Evolutionary conservation across 2,797 vertebrate species (phyloP), one percentile per base, ranked within the genome.

Genomic region (Todus mexicanus): DNA sequence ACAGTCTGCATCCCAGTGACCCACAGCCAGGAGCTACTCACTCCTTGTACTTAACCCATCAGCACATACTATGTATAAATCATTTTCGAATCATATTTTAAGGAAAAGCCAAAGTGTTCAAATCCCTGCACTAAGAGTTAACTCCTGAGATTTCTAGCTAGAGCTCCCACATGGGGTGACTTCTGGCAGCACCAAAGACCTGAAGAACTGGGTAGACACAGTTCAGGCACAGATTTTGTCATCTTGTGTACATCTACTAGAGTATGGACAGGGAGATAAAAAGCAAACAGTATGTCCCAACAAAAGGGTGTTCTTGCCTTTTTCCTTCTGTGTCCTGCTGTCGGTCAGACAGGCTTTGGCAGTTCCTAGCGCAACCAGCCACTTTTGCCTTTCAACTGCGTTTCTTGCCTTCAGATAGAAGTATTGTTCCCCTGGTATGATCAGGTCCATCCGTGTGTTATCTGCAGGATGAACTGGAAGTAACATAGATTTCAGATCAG

Each of bases 301-400:
- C 25, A 86, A 59, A 85, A 93, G 9, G 10, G 16, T 37, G 17
- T 65, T 91, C 97, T 97, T 98, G 97, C 99, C 99, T 97, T 99
- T 99, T 96, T 99, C 99, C 97, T 98, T 99, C 97, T 98, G 99
- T 31, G 99, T 99, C 89, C 98, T 97, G 97, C 99, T 98, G 95
- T 99, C 99, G 14, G 99, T 99, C 80, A 99, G 98, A 82, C 99
- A 99, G 90, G 99, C 99, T 97, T 99, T 99, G 69, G 99, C 98
- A 48, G 99, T 99, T 81, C 99, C 99, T 91, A 99, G 97, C 3
- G 99, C 99, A 92, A 99, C 98, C 94, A 99, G 97, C 99, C 99
- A 99, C 95, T 99, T 98, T 90, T 99, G 99, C 93, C 99, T 98
- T 96, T 99, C 99, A 68, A 98, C 98, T 87, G 99, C 98, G 75